Percentiles rank a stretch among this genome's conserved stretches.
These are phyloP conservation scores for Pocillopora grandis DNA, from an alignment of 92 coral and sea anemone species.

Conservation along the genomic window DNA sequence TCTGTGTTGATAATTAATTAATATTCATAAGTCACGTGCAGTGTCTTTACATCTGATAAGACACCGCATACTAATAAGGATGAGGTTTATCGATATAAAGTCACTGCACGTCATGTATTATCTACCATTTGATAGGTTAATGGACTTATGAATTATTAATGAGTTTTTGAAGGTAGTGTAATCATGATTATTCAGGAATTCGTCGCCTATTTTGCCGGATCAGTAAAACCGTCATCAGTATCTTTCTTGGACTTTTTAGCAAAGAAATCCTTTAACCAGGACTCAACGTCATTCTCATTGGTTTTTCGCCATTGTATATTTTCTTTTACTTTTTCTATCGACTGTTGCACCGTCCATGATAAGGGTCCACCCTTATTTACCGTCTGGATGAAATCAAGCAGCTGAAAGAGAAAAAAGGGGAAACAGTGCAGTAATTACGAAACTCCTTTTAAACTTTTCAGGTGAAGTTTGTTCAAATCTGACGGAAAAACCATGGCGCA, in stretches of 20 bases:
- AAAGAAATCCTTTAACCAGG: slow-evolving; percentile 30
- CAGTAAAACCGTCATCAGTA: slow-evolving; percentile 1
- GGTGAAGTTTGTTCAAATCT: background rate
- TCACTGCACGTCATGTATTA: too few species aligned
- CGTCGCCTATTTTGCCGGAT: slow-evolving; percentile 7
- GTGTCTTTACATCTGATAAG: too few species aligned
- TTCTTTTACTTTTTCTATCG: slow-evolving; percentile 45
- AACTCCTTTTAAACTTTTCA: background rate
- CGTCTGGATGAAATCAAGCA: slow-evolving; percentile 22
- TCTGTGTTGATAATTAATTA: too few species aligned
- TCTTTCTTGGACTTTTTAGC: background rate
- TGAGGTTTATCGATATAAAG: too few species aligned
- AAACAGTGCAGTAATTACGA: background rate
- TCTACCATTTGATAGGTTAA: too few species aligned
- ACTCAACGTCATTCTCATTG: slow-evolving; percentile 37
- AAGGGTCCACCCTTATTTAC: slow-evolving; percentile 26
- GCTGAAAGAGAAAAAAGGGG: slow-evolving; percentile 11
- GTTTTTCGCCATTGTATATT: slow-evolving; percentile 60
- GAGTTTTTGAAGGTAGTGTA: too few species aligned
- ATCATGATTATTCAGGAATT: background rate
- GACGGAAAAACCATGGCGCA: too few species aligned
- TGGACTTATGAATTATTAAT: too few species aligned
- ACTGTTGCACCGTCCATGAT: slow-evolving; percentile 29
- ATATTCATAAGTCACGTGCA: too few species aligned
- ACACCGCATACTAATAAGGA: too few species aligned